Evolutionary conservation across 2,113 vertebrate species (phyloP), one percentile per base, ranked within the genome.

Genomic region (Mastomys natalensis): DNA sequence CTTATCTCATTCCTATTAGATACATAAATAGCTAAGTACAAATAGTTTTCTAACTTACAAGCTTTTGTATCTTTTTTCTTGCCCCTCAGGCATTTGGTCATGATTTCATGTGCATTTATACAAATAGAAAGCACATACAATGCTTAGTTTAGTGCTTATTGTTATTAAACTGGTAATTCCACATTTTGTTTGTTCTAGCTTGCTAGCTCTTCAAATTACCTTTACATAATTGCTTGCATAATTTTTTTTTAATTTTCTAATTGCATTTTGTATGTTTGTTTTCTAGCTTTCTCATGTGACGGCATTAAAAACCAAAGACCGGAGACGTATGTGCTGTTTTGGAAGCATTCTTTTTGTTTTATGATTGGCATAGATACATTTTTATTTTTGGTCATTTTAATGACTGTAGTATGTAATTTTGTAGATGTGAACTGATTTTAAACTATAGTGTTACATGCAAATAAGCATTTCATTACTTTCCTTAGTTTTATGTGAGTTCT

Each of bases 271-370:
- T 95, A 13, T 96, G 81, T 45, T 21, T 97, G 93, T 73, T 96
- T 81, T 96, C 84, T 95, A 99, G 99, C 98, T 99, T 86, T 98
- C 98, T 96, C 99, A 99, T 3, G 99, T 98, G 93, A 99, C 99
- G 88, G 99, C 99, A 17, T 90, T 99, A 97, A 99, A 99, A 97
- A 98, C 97, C 89, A 98, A 99, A 90, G 98, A 99, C 97, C 97
- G 98, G 94, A 99, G 99, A 99, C 99, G 99, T 99, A 99, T 6
- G 98, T 98, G 94, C 17, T 40, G 73, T 40, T 93, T 87, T 88
- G 43, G n/a, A 91, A 95, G 45, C 4, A n/a, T 62, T 84, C 13
- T 70, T 96, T 94, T 93, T 53, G 88, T 92, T 93, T 92, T 10
- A 31, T 81, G 43, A n/a, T 91, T 90, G 87, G 62, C 17, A 55